These are phyloP conservation scores for Phrynosoma platyrhinos DNA, from an alignment of 2,113 vertebrate genomes.

Conservation along the genomic window DNA sequence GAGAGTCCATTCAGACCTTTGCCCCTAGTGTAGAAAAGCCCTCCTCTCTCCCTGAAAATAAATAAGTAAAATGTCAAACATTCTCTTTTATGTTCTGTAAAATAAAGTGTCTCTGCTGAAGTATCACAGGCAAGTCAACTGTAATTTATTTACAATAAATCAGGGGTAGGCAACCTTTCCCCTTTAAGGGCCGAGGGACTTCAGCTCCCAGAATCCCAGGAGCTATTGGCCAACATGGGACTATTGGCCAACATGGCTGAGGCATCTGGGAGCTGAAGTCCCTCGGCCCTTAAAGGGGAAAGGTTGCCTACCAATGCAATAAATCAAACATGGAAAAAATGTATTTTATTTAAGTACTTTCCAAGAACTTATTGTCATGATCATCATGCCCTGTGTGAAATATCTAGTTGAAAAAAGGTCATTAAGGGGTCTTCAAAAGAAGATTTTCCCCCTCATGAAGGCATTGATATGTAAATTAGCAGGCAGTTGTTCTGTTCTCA, in stretches of 20 bases:
- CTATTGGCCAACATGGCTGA: too few relatives aligned
- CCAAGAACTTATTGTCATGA: not conserved
- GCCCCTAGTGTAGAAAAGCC: too few relatives aligned
- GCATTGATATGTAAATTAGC: not conserved
- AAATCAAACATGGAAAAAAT: conserved; percentile 4
- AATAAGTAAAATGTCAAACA: too few relatives aligned
- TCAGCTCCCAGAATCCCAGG: too few relatives aligned
- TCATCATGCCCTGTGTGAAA: not conserved
- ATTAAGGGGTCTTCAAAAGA: not conserved
- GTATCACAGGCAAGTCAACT: not conserved
- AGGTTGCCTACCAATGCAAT: too few relatives aligned
- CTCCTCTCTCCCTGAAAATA: too few relatives aligned
- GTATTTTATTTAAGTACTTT: not conserved
- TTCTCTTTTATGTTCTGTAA: not conserved
- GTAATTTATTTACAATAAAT: not conserved
- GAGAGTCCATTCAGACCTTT: too few relatives aligned
- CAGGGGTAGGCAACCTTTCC: too few relatives aligned
- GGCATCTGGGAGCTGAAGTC: too few relatives aligned
- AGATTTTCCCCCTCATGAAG: not conserved
- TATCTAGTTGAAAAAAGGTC: not conserved
- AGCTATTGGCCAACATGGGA: too few relatives aligned
- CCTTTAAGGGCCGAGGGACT: too few relatives aligned
- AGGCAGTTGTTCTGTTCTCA: not conserved
- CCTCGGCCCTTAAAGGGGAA: too few relatives aligned
- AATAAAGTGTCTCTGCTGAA: not conserved